Evolutionary conservation across 2,888 invertebrate genomes (phyloP), one percentile per base, ranked within the genome.

Genomic region (Lasioglossum figueresi): DNA sequence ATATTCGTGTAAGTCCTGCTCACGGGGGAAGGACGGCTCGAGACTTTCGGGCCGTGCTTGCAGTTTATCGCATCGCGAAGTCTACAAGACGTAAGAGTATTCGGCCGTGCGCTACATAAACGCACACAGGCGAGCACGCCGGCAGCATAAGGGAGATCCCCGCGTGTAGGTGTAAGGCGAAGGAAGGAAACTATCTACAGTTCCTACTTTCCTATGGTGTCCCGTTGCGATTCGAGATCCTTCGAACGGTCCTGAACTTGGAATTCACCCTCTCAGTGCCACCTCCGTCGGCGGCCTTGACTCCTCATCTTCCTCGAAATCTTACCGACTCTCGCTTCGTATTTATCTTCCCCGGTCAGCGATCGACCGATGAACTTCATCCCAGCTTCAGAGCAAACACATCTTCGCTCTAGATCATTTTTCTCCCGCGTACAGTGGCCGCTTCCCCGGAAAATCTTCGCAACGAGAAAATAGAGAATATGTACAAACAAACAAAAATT

Each of bases 271-370:
- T 82, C 81, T 43, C 84, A 68, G 70, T 80, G 76, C 86, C 84
- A 84, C 84, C 86, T 84, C 86, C 86, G 88, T 76, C 88, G 88
- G 80, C 82, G 80, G 78, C 84, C 86, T 86, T 88, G 85, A 81
- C 85, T 88, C 85, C 82, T 85, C 85, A 37, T 82, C 79, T 37
- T 76, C 80, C 45, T 84, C 88, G 56, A 77, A 77, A 84, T 83
- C 86, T 87, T 78, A 48, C 48, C 71, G 19, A 45, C 82, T 74
- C 52, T 34, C 76, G 66, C 77, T 63, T 76, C 27, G 45, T 63
- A 66, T 73, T 85, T 81, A 63, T 76, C 85, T 63, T 78, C 74
- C 16, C 71, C 73, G 45, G 23, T 66, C 74, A 31, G 14, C 68
- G 34, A 75, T 75, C 59, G 40, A 52, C 59, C 75, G 59, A 27